Evolutionary conservation across 1,140 invertebrate species (phyloP), one percentile per base, ranked within the genome.

Genomic region (Scaptomyza hsui): DNA sequence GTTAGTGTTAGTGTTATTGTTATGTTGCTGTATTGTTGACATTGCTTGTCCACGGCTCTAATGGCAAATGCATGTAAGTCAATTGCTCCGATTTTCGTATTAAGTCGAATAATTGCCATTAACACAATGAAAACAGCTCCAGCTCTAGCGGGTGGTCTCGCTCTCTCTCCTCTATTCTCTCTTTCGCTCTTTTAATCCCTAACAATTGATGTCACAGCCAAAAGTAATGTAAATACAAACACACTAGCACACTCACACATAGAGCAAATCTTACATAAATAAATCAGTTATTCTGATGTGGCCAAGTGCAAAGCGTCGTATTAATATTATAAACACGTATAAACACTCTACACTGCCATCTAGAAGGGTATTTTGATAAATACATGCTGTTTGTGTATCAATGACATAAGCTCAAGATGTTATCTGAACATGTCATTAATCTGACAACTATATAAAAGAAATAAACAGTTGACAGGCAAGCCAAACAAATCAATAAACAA

Each of bases 61-160:
- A 72, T 72, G 62, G 68, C 53, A 67, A 72, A 65, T 45, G 24
- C 68, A 44, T 72, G 68, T 67, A 67, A 72, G 61, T 57, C 61
- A 52, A 65, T 65, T 71, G 61, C 45, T 51, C 4, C 12, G 47
- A 45, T 72, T 44, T 52, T 59, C 68, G 53, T 32, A 57, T 57
- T 37, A 57, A 57, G 32, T 44, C 45, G 16, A 32, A 65, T 65
- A 51, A 57, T 65, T 65, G 53, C 53, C 47, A 52, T 29, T 65
- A 57, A 56, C 37, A 65, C 26, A 51, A 64, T 68, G 64, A 37
- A 37, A 37, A 37, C 12, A 37, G n/a, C 32, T 19, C 42, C 49
- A 16, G 42, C 29, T 16, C 13, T 18, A 16, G 15, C 52, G 48
- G 65, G 59, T 21, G 48, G 32, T 15, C 35, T 16, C 53, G 41